phyloP scores from a whole-genome alignment of 2,888 invertebrate species.

The Lasioglossum calceatum region DNA sequence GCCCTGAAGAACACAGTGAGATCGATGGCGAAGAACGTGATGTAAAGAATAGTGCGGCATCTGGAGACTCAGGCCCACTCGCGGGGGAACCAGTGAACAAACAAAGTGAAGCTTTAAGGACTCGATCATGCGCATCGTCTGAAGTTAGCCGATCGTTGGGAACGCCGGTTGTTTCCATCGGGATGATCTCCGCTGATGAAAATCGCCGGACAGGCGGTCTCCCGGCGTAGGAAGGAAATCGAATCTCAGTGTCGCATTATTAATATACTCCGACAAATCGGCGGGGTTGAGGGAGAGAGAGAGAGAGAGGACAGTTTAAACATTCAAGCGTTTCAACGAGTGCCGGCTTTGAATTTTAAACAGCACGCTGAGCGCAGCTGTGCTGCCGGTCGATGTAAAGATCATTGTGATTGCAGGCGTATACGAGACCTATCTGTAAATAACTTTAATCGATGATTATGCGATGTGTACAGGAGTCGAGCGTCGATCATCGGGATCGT shows the following conservation, averaged over 20 bases:
- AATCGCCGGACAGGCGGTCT: neutral
- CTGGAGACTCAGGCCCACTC: neutral
- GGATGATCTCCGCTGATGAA: neutral
- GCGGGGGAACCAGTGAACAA: conserved; percentile 39
- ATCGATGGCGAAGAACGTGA: conserved; percentile 88
- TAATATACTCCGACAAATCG: conserved; percentile 27
- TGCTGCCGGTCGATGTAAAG: conserved; percentile 61
- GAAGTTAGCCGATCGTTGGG: conserved; percentile 1
- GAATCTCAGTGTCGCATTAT: conserved; percentile 36
- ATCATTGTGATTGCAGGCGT: conserved; percentile 83
- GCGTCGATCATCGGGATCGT: conserved; percentile 58
- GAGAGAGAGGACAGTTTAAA: conserved; percentile 20
- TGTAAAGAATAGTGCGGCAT: conserved; percentile 43
- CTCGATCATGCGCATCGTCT: conserved; percentile 36
- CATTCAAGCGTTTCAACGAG: conserved; percentile 11
- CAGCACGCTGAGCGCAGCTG: conserved; percentile 7
- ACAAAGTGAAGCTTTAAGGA: conserved; percentile 54
- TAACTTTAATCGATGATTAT: conserved; percentile 73
- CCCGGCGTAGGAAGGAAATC: neutral
- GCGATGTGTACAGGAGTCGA: conserved; percentile 71
- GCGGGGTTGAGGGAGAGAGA: neutral
- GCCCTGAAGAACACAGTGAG: conserved; percentile 98
- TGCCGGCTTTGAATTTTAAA: conserved; percentile 38
- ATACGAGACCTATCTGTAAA: conserved; percentile 84
- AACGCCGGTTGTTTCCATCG: conserved; percentile 18